Evolutionary conservation across 2,797 vertebrate genomes (phyloP), one percentile per base, ranked within the genome.

Genomic region (Danio albolineatus): DNA sequence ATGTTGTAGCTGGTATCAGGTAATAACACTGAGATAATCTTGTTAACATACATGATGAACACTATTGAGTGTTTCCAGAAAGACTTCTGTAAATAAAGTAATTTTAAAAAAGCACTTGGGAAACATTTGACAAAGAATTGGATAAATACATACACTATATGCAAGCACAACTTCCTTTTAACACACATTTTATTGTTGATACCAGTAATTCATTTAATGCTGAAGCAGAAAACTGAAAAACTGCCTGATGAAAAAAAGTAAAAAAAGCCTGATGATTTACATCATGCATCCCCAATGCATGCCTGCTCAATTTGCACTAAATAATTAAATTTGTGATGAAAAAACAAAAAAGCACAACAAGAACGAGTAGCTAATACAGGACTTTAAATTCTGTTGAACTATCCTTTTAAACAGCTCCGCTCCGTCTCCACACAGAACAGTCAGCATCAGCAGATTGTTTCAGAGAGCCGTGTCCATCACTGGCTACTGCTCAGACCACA

Each of bases 401-500:
- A 28, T 54, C 38, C n/a, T 39, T 17, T 62, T 62, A 70, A 61
- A 79, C 21, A 0, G 36, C 8, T 38, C n/a, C 39, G 21, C n/a
- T 16, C 19, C 4, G 38, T 21, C 66, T 54, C 60, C 60, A 39
- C 10, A 56, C 39, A 51, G 28, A 74, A 59, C 13, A 14, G 28
- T 28, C 48, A 48, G 44, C 60, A 75, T 75, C 64, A 60, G 62
- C 53, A 5, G 54, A 80, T 75, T 59, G 60, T 80, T 59, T 56
- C 12, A 0, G 46, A 51, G 62, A 13, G 7, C 10, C 14, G 5
- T 28, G 54, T 67, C 46, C 65, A 44, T 41, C 36, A 3, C 13
- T 75, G 72, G 72, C 44, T 51, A 54, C 21, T 54, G 36, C 8
- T 36, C 72, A 67, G 64, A 75, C 57, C 80, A 73, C 67, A 66